Conservation (phyloP, 1,140 invertebrate genomes). For the Stegodyphus mimosarum region DNA sequence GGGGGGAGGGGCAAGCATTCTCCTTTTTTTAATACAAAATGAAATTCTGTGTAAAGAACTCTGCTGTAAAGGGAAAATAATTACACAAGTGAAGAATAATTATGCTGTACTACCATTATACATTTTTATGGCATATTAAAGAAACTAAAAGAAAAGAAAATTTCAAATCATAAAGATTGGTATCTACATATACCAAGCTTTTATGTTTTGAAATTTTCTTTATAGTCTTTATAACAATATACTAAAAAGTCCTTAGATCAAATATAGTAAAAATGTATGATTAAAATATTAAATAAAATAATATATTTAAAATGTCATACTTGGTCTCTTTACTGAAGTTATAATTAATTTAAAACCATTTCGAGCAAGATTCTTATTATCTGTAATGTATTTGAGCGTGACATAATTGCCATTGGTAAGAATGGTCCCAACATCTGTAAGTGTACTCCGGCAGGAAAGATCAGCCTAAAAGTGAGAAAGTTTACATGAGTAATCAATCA, state of each 20-base stretch:
- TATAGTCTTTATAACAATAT: neutral
- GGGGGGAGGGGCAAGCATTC: too few relatives aligned
- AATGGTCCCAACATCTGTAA: conserved; percentile 84
- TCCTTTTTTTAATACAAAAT: too few relatives aligned
- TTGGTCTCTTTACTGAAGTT: conserved; percentile 89
- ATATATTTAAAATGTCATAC: conserved; percentile 48
- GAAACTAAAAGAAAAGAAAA: too few relatives aligned
- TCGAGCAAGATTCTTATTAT: conserved; percentile 87
- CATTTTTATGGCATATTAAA: too few relatives aligned
- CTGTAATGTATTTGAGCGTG: conserved; percentile 92
- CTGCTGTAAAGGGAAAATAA: too few relatives aligned
- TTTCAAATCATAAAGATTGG: too few relatives aligned
- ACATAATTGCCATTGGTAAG: conserved; percentile 92
- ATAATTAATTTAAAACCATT: conserved; percentile 94
- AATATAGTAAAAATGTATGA: neutral
- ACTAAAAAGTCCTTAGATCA: neutral
- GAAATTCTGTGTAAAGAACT: too few relatives aligned
- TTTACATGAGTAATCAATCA: too few relatives aligned
- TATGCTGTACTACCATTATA: too few relatives aligned
- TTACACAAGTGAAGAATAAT: too few relatives aligned
- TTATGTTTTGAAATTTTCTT: neutral
- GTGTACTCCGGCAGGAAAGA: conserved; percentile 89
- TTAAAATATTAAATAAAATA: neutral
- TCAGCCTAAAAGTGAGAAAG: conserved; percentile 78
- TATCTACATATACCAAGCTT: too few relatives aligned